phyloP scores from a whole-genome alignment of 2,113 vertebrate genomes.

The cat (Felis catus) region F.catus_Fca126_mat1.0 CM031414.1:82018501-82019000 shows the following conservation, averaged over 20 bases:
- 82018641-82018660: not conserved
- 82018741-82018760: not conserved
- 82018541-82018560: not conserved
- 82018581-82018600: not conserved
- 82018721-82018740: not conserved
- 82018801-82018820: not conserved
- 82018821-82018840: not conserved
- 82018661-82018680: not conserved
- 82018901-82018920: not conserved
- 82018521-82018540: not conserved
- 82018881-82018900: not conserved
- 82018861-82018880: not conserved
- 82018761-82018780: not conserved
- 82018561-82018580: not conserved
- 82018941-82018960: not conserved
- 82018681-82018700: slow-evolving; percentile 5
- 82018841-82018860: not conserved
- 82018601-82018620: not conserved
- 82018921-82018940: not conserved
- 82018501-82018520: not conserved
- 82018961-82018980: not conserved
- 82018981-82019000: not conserved
- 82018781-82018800: not conserved
- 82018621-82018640: not conserved
- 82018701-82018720: not conserved